Percentiles rank a stretch among this genome's conserved stretches.
Evolutionary conservation across 2,113 vertebrate species (phyloP).

Genomic region (Cathartes aura): DNA sequence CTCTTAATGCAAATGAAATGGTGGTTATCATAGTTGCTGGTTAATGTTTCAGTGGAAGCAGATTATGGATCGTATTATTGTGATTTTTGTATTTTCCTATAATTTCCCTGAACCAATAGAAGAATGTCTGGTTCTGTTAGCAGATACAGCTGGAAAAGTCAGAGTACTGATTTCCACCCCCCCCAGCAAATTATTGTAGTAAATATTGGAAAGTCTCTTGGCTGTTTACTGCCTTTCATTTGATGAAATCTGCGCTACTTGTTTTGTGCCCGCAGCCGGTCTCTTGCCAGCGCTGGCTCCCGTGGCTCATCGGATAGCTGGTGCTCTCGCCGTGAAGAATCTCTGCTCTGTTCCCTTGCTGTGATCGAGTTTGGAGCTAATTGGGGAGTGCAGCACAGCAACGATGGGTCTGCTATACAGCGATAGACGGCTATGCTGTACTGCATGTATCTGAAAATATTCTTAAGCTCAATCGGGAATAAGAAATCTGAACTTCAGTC

Average conservation of each 20-base stretch:
- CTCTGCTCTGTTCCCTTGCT: not conserved
- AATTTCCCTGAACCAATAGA: not conserved
- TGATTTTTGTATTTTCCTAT: not conserved
- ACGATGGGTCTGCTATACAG: fast-evolving
- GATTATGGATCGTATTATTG: not conserved
- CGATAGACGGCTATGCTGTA: not conserved
- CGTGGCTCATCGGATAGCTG: not conserved
- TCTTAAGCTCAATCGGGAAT: not conserved
- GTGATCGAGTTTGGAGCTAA: not conserved
- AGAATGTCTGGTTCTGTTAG: not conserved
- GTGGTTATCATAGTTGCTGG: not conserved
- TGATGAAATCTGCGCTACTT: conserved; percentile 5
- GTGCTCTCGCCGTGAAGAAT: fast-evolving
- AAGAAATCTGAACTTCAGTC: not conserved
- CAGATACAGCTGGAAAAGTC: not conserved
- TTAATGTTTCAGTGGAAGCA: not conserved
- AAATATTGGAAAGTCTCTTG: not conserved
- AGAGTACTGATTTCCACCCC: not conserved
- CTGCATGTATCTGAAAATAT: fast-evolving
- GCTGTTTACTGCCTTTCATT: not conserved
- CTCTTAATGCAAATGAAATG: not conserved
- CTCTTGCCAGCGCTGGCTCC: not conserved
- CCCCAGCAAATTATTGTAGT: not conserved
- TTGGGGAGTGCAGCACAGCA: not conserved
- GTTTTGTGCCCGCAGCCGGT: not conserved